Conservation (phyloP, 2,113 vertebrate species). For the Hoplias malabaricus region DNA sequence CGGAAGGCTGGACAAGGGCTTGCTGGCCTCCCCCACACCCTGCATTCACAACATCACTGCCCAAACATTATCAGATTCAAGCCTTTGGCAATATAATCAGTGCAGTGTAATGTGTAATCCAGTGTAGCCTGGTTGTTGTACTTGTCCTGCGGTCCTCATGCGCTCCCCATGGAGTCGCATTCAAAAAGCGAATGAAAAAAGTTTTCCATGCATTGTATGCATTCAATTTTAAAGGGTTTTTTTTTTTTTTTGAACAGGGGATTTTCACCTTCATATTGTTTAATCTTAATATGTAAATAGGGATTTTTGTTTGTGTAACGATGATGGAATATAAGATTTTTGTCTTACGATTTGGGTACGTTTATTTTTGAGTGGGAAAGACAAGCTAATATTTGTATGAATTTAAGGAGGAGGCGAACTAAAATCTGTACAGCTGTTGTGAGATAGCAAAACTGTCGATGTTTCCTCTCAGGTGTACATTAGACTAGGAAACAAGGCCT, state of each 20-base stretch:
- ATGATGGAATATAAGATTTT: slow-evolving; percentile 13
- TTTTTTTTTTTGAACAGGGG: slow-evolving; percentile 10
- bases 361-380: slow-evolving; percentile 7
- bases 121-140: slow-evolving; percentile 15
- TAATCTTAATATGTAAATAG: slow-evolving; percentile 21
- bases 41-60: not conserved
- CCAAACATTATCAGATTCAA: not conserved
- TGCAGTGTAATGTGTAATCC: not conserved
- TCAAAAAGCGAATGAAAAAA: slow-evolving; percentile 53
- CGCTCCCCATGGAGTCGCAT: slow-evolving; percentile 1
- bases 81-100: slow-evolving; percentile 29
- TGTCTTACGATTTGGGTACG: slow-evolving; percentile 21
- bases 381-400: not conserved
- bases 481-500: slow-evolving; percentile 18
- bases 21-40: not conserved
- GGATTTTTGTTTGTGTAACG: not conserved
- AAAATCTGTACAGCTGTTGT: slow-evolving; percentile 3
- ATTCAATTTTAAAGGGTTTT: slow-evolving; percentile 14
- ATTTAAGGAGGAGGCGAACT: not conserved
- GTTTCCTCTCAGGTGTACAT: slow-evolving; percentile 30
- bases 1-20: not conserved
- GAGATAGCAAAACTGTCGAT: slow-evolving; percentile 10
- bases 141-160: not conserved
- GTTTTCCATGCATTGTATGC: slow-evolving; percentile 10
- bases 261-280: slow-evolving; percentile 39